Conservation (phyloP, 2,113 vertebrate species). For the Syngnathus floridae region DNA sequence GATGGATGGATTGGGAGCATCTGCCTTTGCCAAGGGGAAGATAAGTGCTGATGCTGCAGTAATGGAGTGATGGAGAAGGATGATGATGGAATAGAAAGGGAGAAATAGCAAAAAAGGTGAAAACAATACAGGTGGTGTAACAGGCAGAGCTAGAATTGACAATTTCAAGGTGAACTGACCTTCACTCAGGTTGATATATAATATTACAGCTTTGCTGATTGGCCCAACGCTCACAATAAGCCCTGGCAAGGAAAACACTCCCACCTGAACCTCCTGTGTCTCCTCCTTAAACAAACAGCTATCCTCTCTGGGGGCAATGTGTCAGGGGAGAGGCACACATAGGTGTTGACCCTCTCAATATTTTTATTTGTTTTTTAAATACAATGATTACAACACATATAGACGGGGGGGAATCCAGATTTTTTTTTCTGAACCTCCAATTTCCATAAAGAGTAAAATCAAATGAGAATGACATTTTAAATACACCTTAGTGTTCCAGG, state of each 20-base stretch:
- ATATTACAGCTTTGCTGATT: conserved; percentile 19
- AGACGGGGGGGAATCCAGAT: background rate
- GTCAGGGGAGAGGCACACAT: conserved; percentile 14
- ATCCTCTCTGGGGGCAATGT: conserved; percentile 29
- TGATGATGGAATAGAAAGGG: conserved; percentile 8
- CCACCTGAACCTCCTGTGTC: conserved; percentile 21
- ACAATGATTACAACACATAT: background rate
- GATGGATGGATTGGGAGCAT: background rate
- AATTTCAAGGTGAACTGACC: conserved; percentile 23
- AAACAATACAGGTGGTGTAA: conserved; percentile 21
- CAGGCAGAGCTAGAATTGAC: background rate
- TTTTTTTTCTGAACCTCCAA: too few species aligned
- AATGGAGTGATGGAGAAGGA: conserved; percentile 39
- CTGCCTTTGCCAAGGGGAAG: conserved; percentile 25
- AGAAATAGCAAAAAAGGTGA: background rate
- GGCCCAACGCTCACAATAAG: conserved; percentile 20
- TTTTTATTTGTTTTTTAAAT: too few species aligned
- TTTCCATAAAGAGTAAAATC: too few species aligned
- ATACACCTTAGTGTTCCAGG: too few species aligned
- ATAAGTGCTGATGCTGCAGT: conserved; percentile 49
- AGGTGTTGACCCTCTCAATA: conserved; percentile 18
- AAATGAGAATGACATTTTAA: too few species aligned
- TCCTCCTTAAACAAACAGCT: conserved; percentile 50
- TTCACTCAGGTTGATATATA: conserved; percentile 1
- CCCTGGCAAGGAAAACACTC: conserved; percentile 36